phyloP scores from a whole-genome alignment of 2,888 invertebrate species.

The Dione vanillae region DNA sequence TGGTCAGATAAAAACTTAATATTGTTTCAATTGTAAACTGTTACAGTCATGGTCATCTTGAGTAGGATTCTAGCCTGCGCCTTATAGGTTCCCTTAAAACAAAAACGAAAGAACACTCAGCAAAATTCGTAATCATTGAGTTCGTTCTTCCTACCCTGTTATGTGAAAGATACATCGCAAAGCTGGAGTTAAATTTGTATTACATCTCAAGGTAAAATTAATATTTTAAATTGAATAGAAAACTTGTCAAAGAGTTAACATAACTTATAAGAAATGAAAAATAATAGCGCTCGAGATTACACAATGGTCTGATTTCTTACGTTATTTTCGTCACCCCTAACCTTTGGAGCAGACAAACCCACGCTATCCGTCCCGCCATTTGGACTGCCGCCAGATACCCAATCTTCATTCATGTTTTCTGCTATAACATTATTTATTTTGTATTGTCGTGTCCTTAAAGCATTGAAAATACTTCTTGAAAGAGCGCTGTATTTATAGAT shows the following conservation, averaged over 20 bases:
- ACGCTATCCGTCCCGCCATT: constrained; percentile 56
- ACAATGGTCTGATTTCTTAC: constrained; percentile 58
- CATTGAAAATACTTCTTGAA: constrained; percentile 24
- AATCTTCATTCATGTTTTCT: constrained; percentile 59
- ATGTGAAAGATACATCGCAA: too few relatives aligned
- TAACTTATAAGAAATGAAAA: constrained; percentile 27
- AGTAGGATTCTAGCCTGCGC: too few relatives aligned
- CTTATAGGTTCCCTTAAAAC: too few relatives aligned
- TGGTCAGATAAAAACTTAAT: too few relatives aligned
- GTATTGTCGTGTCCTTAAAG: constrained; percentile 42
- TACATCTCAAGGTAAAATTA: constrained; percentile 37
- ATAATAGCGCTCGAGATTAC: constrained; percentile 45
- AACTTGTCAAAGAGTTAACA: neutral
- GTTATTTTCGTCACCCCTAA: constrained; percentile 73
- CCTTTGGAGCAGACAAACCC: constrained; percentile 63
- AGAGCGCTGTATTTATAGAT: constrained; percentile 16
- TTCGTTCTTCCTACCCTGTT: too few relatives aligned
- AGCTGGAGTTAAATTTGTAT: neutral
- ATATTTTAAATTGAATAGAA: constrained; percentile 39
- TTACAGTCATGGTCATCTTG: too few relatives aligned
- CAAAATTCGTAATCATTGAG: too few relatives aligned
- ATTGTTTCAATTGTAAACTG: too few relatives aligned
- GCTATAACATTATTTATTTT: constrained; percentile 46
- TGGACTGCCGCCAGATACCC: constrained; percentile 63
- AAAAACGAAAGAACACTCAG: too few relatives aligned